These are phyloP conservation scores for Varanus salvator DNA, from an alignment of 2,113 vertebrate species.

Conservation along the genomic window DNA sequence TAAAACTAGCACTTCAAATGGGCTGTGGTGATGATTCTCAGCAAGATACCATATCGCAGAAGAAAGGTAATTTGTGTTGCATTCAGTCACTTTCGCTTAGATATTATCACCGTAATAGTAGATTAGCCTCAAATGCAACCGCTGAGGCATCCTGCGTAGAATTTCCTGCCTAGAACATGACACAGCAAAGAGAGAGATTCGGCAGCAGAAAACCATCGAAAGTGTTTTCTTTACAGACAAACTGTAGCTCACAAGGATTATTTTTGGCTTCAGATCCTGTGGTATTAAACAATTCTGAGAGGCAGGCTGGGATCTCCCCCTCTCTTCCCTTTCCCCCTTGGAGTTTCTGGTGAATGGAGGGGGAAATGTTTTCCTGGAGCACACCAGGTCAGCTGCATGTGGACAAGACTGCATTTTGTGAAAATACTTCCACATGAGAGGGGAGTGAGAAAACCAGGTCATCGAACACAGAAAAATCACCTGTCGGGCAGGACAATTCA, in stretches of 20 bases:
- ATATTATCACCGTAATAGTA: constrained; percentile 35
- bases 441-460: too few relatives aligned
- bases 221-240: background rate
- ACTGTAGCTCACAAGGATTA: background rate
- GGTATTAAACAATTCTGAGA: background rate
- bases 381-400: background rate
- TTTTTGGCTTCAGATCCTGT: constrained; percentile 19
- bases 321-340: background rate
- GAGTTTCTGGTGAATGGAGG: background rate
- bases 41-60: constrained; percentile 3
- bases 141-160: constrained; percentile 19
- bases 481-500: background rate
- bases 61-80: constrained; percentile 48
- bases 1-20: constrained; percentile 24
- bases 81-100: constrained; percentile 32
- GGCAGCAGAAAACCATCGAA: background rate
- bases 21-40: constrained; percentile 32
- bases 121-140: constrained; percentile 40
- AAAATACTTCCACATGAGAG: background rate
- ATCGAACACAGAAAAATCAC: too few relatives aligned
- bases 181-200: constrained; percentile 1
- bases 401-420: background rate
- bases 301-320: background rate
- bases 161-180: constrained; percentile 18
- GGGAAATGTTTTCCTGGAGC: background rate